phyloP scores from a whole-genome alignment of 2,888 invertebrate species.

The Dryadula phaetusa region DNA sequence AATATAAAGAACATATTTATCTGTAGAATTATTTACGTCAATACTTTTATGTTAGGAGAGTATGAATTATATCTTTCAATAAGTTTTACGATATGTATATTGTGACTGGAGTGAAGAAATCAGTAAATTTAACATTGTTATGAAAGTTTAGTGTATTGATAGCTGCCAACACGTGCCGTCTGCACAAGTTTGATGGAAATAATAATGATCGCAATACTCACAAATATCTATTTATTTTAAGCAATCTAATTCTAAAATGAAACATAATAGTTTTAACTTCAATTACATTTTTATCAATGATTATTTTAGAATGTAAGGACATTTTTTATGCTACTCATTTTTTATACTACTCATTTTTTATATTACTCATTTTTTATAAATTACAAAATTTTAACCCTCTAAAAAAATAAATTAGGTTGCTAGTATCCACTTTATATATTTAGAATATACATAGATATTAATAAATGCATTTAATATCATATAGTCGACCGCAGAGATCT shows the following conservation, averaged over 20 bases:
- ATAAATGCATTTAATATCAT: too few species aligned
- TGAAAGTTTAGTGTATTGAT: conserved; percentile 62
- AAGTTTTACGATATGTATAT: conserved; percentile 51
- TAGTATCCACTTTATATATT: background rate
- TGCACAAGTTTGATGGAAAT: conserved; percentile 61
- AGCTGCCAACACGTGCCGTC: conserved; percentile 75
- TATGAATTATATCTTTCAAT: conserved; percentile 45
- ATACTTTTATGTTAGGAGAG: conserved; percentile 45
- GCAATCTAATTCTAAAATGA: conserved; percentile 9
- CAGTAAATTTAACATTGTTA: conserved; percentile 63
- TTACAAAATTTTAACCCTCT: too few species aligned
- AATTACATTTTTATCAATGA: background rate
- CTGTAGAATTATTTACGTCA: conserved; percentile 43
- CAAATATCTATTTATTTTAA: conserved; percentile 43
- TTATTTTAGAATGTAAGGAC: background rate
- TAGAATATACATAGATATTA: too few species aligned
- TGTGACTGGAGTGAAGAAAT: conserved; percentile 53
- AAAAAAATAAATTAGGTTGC: too few species aligned
- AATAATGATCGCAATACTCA: conserved; percentile 59
- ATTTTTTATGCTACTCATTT: too few species aligned
- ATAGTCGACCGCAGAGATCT: too few species aligned
- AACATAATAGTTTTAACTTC: background rate
- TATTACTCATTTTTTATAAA: too few species aligned
- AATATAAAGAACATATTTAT: conserved; percentile 15
- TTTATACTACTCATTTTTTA: too few species aligned